These are phyloP conservation scores for Philopedon plagiatum DNA, from an alignment of 2,888 invertebrate species.

Conservation along the genomic window DNA sequence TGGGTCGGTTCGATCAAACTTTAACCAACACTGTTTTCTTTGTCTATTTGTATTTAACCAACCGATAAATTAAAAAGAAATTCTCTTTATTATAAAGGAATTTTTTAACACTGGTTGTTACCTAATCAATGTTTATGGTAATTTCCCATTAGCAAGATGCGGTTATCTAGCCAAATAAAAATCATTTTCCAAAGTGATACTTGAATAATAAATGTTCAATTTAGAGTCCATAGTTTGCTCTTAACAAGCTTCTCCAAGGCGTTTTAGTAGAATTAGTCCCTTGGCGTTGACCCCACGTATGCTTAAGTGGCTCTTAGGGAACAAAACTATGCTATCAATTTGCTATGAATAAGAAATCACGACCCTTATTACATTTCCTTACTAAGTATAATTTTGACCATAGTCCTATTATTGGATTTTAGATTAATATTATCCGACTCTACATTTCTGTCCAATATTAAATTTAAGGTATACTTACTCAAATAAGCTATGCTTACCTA, in stretches of 20 bases:
- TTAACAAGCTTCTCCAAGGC: constrained; percentile 46
- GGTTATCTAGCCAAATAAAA: not conserved
- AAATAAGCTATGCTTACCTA: no score
- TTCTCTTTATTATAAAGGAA: no score
- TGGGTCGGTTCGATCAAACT: no score
- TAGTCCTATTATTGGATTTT: not conserved
- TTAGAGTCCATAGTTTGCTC: constrained; percentile 45
- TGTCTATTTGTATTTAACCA: no score
- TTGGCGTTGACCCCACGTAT: constrained; percentile 55
- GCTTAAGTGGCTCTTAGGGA: constrained; percentile 46
- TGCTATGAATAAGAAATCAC: constrained; percentile 46
- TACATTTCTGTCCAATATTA: no score
- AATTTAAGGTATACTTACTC: no score
- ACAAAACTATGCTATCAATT: constrained; percentile 49
- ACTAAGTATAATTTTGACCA: constrained; percentile 36
- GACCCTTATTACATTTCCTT: constrained; percentile 31
- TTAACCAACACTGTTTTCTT: no score
- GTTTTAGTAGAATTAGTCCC: constrained; percentile 59
- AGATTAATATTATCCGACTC: not conserved
- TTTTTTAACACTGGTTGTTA: not conserved
- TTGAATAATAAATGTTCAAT: constrained; percentile 47
- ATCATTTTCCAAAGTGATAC: constrained; percentile 27
- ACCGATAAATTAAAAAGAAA: no score
- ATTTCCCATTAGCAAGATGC: not conserved
- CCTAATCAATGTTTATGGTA: not conserved